Evolutionary conservation across 2,888 invertebrate species (phyloP).

Genomic region (Eutolmus rufibarbis): DNA sequence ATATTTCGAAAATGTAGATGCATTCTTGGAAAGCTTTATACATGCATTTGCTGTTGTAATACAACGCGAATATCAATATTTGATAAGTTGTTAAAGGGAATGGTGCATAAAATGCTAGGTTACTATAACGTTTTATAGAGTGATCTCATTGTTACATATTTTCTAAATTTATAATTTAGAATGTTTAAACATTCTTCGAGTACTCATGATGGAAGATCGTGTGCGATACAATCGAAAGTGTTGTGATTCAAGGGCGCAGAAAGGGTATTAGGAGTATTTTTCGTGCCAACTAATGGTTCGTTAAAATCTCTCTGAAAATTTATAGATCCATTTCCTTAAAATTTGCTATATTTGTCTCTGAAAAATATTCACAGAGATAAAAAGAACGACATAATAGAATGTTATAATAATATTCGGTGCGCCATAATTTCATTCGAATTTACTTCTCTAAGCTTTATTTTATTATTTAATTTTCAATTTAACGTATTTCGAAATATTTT

Average conservation of each 20-base stretch:
- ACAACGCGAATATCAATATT: not conserved
- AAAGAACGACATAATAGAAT: not conserved
- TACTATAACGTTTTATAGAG: not conserved
- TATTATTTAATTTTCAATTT: not conserved
- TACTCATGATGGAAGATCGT: not conserved
- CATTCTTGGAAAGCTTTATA: slow-evolving; percentile 13
- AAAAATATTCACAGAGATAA: not conserved
- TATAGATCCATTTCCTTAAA: not conserved
- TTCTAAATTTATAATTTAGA: not conserved
- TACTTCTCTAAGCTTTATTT: not conserved
- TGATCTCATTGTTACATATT: not conserved
- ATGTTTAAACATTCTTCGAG: not conserved
- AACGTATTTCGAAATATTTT: not conserved
- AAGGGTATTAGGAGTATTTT: not conserved
- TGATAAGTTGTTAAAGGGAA: slow-evolving; percentile 16
- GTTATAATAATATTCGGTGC: not conserved
- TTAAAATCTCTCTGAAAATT: not conserved
- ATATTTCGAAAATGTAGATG: not conserved
- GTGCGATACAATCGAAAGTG: not conserved
- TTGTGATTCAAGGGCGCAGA: not conserved
- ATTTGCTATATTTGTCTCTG: not conserved
- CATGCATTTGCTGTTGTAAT: slow-evolving; percentile 3
- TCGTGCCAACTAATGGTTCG: not conserved
- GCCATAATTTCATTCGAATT: not conserved
- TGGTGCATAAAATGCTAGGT: slow-evolving; percentile 14